Percentiles rank a stretch among this genome's conserved stretches.
These are phyloP conservation scores for Coptodon rendalli DNA, from an alignment of 2,113 vertebrate genomes.

Conservation along the genomic window DNA sequence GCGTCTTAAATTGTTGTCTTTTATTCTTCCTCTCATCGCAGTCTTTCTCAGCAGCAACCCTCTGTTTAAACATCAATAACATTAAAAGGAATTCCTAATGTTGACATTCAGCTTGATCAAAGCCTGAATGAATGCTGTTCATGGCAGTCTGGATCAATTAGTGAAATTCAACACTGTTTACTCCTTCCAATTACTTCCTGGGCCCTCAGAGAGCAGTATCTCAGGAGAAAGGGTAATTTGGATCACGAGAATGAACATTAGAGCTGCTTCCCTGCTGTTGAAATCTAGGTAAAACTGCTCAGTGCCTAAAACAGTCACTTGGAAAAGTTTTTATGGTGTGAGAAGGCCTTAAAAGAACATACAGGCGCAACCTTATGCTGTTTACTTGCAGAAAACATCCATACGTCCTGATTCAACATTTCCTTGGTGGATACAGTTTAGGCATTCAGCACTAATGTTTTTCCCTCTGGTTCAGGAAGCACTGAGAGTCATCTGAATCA, in stretches of 20 bases:
- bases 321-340: not conserved
- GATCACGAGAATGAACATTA: not conserved
- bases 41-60: not conserved
- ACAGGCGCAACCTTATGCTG: not conserved
- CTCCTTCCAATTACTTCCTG: not conserved
- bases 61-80: not conserved
- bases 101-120: not conserved
- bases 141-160: not conserved
- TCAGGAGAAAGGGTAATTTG: not conserved
- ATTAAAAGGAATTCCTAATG: not conserved
- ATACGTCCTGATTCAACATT: not conserved
- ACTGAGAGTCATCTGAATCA: constrained; percentile 54
- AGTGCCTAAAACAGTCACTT: not conserved
- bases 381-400: not conserved
- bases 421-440: not conserved
- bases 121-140: not conserved
- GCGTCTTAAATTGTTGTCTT: not conserved
- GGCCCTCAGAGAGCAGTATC: not conserved
- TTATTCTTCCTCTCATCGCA: not conserved
- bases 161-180: not conserved
- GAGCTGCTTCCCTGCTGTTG: not conserved
- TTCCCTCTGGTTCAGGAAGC: constrained; percentile 30
- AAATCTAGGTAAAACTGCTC: not conserved
- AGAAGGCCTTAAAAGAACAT: not conserved
- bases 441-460: not conserved